Base-by-base conservation (phyloP, 2,113 vertebrate genomes). In the Hippocampus zosterae region DNA sequence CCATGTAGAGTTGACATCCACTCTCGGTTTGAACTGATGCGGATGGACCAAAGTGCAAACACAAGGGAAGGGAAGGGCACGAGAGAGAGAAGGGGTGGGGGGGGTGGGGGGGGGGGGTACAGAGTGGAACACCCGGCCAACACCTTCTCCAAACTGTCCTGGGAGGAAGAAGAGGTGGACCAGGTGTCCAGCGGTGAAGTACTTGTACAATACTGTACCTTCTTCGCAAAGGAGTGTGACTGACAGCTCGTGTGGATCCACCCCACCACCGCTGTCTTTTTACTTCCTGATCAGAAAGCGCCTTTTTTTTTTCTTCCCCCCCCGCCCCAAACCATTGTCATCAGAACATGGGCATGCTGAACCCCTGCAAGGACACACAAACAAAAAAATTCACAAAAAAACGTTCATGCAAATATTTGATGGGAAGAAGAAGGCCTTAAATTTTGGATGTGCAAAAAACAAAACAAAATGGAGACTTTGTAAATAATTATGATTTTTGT, bases 341-440 rank as follows among this genome's bases (percentile, higher is more conserved):
- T 97, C 94, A 98, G 96, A 98, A 98, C 96, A 98, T 98, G 77
- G 95, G 96, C 96, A 98, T 98, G 85, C 93, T 96, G 92, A 98
- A 98, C 88, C 96, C 96, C 96, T 98, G 85, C 15, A 84, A 82
- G 42, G 80, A 88, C 18, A 80, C 19, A 70, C 3, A 25, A n/a
- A 66, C 9, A n/a, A 15, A 19, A 19, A 19, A 48, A 48, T 4
- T 23, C 33, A 53, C 64, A 11, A 41, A 18, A 18, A 53, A 44
- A 65, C 7, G 12, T 15, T 44, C 63, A 8, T n/a, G 8, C 5
- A n/a, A 9, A 52, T 19, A 52, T 48, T 48, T 2, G 15, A 18
- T 48, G 46, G 15, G 46, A 18, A 18, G 4, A 18, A 16, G 46
- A 48, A 19, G 5, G 15, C 46, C 46, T 18, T 48, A 18, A 48